Evolutionary conservation across 2,113 vertebrate species (phyloP).

Genomic region (Hippopotamus amphibius): DNA sequence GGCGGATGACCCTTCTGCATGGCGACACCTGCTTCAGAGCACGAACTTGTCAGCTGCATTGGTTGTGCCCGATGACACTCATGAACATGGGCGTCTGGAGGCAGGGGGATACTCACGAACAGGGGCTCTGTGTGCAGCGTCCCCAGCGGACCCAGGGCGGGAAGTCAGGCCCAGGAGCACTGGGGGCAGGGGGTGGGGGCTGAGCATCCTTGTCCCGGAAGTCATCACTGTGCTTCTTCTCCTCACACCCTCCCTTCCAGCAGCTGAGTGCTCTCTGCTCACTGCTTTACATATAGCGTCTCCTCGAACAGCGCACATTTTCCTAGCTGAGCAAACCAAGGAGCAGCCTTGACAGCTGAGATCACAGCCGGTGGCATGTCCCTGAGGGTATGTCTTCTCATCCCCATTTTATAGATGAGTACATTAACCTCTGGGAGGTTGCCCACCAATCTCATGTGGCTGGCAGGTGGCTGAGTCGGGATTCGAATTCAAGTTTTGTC

Average conservation of each 20-base stretch:
- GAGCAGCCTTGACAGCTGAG: neutral
- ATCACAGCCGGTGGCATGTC: neutral
- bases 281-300: accelerated
- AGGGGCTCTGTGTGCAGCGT: neutral
- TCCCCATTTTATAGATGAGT: neutral
- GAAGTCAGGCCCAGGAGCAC: neutral
- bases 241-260: neutral
- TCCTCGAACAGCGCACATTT: accelerated
- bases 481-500: neutral
- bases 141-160: accelerated
- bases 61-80: neutral
- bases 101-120: accelerated
- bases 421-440: neutral
- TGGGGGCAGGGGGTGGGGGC: neutral
- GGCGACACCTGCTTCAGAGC: neutral
- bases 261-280: neutral
- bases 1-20: neutral
- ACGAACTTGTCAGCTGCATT: neutral
- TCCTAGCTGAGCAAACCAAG: neutral
- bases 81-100: neutral
- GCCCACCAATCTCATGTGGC: neutral
- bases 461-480: neutral
- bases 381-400: neutral
- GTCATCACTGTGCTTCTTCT: accelerated
- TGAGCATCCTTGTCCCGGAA: neutral